Base-by-base conservation (phyloP, 2,888 invertebrate species). In the Vanessa cardui region DNA sequence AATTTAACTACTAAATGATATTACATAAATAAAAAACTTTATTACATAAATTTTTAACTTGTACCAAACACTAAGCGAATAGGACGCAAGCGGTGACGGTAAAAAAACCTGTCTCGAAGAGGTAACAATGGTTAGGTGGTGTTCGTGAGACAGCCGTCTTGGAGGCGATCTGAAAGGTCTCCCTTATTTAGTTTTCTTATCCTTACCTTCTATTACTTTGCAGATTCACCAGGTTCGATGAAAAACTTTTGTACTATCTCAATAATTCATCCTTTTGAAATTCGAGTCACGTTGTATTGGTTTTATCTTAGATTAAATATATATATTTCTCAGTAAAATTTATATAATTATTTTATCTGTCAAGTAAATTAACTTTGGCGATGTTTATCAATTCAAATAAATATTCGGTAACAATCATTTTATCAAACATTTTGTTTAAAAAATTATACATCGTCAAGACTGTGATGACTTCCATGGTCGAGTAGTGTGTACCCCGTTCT, bases 91-190 rank as follows among this genome's bases (percentile, higher is more conserved):
- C 76, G 76, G 75, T 76, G 77, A 76, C 77, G 73, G 77, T 77
- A 81, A 85, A 86, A 47, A 86, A 82, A 74, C 74, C 76, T 80
- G 82, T 86, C 87, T 86, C 80, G 79, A 76, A 75, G 74, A 80
- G 79, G 83, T 86, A 83, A 86, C 87, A 86, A 87, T 85, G 80
- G 84, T 75, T 66, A 76, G 83, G 80, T 77, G 78, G 78, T 79
- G 69, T 73, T 80, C 77, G 78, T 73, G 80, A 81, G 82, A 79
- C 82, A 81, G 81, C 75, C 77, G 74, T 64, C 66, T 54, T 74
- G 75, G 73, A 72, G 75, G 71, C 76, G 73, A 73, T 67, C 71
- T 75, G 74, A 76, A 79, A 77, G 75, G 70, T 72, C 74, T 75
- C 77, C 78, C 77, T 79, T 83, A 79, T 80, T 79, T 79, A 77